phyloP scores from a whole-genome alignment of 2,113 vertebrate species.

The Chaetorhynchus papuensis region DNA sequence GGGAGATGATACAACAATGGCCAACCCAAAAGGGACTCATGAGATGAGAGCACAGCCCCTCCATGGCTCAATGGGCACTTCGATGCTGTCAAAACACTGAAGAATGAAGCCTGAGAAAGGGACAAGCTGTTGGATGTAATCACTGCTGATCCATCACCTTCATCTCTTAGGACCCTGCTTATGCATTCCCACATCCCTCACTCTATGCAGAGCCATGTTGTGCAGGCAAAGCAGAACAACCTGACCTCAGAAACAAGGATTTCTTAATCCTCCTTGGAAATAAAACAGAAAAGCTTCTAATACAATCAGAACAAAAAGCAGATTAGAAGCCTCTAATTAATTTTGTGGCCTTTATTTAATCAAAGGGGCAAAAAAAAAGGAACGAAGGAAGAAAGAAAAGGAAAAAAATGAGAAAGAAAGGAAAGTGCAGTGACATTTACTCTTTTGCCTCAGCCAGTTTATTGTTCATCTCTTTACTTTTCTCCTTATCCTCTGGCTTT shows the following conservation, averaged over 20 bases:
- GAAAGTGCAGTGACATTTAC: constrained; percentile 93
- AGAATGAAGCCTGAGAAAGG: neutral
- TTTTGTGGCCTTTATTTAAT: constrained; percentile 89
- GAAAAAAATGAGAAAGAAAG: constrained; percentile 52
- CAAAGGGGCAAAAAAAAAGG: neutral
- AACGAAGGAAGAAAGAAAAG: neutral
- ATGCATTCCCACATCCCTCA: neutral
- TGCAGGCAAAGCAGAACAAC: constrained; percentile 50
- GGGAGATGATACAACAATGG: neutral
- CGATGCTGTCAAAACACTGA: neutral
- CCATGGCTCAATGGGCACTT: neutral
- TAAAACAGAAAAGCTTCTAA: constrained; percentile 65
- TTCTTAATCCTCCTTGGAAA: constrained; percentile 64
- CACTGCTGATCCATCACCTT: neutral
- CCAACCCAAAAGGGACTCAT: neutral
- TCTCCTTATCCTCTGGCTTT: constrained; percentile 88
- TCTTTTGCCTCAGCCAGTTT: constrained; percentile 99
- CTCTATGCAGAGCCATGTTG: constrained; percentile 9
- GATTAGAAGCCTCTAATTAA: constrained; percentile 82
- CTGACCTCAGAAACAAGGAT: constrained; percentile 46
- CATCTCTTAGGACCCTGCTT: neutral
- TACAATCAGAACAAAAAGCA: constrained; percentile 68
- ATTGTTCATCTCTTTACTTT: constrained; percentile 99
- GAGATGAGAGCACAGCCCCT: neutral
- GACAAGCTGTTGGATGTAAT: neutral